Percentiles rank a stretch among this genome's conserved stretches.
Conservation (phyloP, 2,888 invertebrate genomes). For the Ethmia dodecea region DNA sequence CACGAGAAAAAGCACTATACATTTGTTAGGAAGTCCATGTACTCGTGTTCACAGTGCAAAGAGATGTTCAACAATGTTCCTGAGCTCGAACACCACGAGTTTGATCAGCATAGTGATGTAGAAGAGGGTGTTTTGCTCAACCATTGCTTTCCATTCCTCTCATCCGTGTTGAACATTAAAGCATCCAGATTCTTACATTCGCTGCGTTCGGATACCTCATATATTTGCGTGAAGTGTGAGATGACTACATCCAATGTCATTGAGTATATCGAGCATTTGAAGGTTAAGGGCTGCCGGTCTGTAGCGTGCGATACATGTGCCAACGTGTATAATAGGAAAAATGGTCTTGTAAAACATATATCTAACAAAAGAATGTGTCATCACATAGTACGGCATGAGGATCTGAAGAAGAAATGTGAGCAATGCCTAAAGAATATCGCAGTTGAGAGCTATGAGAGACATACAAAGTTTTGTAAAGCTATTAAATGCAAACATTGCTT, state of each 20-base stretch:
- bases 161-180: constrained; percentile 41
- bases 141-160: constrained; percentile 32
- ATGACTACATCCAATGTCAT: constrained; percentile 17
- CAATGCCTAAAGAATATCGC: constrained; percentile 31
- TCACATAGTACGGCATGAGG: neutral
- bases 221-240: constrained; percentile 34
- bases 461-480: constrained; percentile 32
- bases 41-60: constrained; percentile 45
- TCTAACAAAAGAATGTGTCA: constrained; percentile 14
- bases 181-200: constrained; percentile 29
- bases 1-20: constrained; percentile 42
- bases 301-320: constrained; percentile 39
- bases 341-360: constrained; percentile 27
- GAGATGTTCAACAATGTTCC: constrained; percentile 21
- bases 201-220: constrained; percentile 16
- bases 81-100: constrained; percentile 37
- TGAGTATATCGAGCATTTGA: constrained; percentile 37
- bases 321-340: constrained; percentile 27
- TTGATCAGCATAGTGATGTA: constrained; percentile 19
- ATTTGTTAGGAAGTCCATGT: constrained; percentile 12
- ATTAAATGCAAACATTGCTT: constrained; percentile 44
- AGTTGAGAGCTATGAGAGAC: constrained; percentile 17
- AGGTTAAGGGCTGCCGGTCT: constrained; percentile 24
- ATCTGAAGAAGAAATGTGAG: constrained; percentile 19
- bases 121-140: constrained; percentile 37